Percentiles rank a stretch among this genome's conserved stretches.
Conservation (phyloP, 2,888 invertebrate species). For the Tachina fera region DNA sequence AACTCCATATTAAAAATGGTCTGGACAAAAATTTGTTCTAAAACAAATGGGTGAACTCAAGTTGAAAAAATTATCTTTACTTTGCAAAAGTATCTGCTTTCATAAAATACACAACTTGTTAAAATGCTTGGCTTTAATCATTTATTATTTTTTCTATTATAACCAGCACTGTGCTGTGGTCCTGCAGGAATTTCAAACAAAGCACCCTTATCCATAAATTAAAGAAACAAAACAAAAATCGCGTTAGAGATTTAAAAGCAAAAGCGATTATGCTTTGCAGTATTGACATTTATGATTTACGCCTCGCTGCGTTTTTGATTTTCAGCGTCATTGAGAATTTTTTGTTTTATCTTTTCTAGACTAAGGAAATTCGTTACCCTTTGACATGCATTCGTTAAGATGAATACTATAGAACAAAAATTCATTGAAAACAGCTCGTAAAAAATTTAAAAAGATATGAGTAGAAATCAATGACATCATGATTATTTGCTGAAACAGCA, state of each 20-base stretch:
- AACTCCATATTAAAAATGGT: too few relatives aligned
- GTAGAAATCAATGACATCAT: neutral
- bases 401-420: neutral
- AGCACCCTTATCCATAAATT: too few relatives aligned
- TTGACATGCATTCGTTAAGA: conserved; percentile 4
- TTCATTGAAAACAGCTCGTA: conserved; percentile 29
- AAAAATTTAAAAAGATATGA: neutral
- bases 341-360: neutral
- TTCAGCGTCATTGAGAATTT: conserved; percentile 1
- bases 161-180: too few relatives aligned
- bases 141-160: too few relatives aligned
- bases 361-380: neutral
- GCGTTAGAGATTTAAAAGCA: neutral
- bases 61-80: too few relatives aligned
- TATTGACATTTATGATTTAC: conserved; percentile 38
- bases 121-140: too few relatives aligned
- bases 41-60: too few relatives aligned
- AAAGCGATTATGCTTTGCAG: conserved; percentile 34
- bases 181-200: too few relatives aligned
- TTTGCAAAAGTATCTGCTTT: too few relatives aligned
- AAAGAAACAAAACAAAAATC: neutral
- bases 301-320: conserved; percentile 40
- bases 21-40: too few relatives aligned
- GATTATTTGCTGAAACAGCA: conserved; percentile 50
- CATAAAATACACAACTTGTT: too few relatives aligned